These are phyloP conservation scores for Colletes gigas DNA, from an alignment of 1,140 invertebrate genomes.

Conservation along the genomic window DNA sequence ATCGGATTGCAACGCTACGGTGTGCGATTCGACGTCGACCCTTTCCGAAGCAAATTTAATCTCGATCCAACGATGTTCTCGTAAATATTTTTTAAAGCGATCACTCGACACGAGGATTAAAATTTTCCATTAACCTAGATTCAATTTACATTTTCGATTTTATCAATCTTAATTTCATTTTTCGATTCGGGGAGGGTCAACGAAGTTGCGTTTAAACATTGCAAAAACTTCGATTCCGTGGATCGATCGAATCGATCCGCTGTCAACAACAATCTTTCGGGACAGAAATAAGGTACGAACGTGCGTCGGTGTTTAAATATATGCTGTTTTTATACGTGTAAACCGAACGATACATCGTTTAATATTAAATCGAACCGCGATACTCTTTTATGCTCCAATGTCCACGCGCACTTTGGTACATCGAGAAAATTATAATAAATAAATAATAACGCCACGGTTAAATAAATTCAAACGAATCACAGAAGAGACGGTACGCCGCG, in stretches of 20 bases:
- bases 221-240: background rate
- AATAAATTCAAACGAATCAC: background rate
- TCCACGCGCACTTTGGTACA: constrained; percentile 1
- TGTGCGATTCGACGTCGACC: background rate
- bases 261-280: constrained; percentile 49
- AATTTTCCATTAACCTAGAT: background rate
- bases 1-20: constrained; percentile 5
- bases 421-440: constrained; percentile 7
- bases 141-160: no score
- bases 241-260: constrained; percentile 7
- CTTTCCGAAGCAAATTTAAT: constrained; percentile 9
- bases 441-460: background rate
- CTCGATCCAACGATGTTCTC: background rate
- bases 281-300: constrained; percentile 38
- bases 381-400: background rate
- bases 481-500: background rate
- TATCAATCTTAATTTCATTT: background rate
- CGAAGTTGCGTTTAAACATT: background rate
- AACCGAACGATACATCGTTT: constrained; percentile 52
- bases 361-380: constrained; percentile 49
- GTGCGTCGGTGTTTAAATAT: constrained; percentile 47
- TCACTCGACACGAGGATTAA: no score
- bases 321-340: constrained; percentile 38
- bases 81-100: background rate
- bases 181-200: constrained; percentile 12